Evolutionary conservation across 2,113 vertebrate genomes (phyloP).

Genomic region (Anser cygnoides): DNA sequence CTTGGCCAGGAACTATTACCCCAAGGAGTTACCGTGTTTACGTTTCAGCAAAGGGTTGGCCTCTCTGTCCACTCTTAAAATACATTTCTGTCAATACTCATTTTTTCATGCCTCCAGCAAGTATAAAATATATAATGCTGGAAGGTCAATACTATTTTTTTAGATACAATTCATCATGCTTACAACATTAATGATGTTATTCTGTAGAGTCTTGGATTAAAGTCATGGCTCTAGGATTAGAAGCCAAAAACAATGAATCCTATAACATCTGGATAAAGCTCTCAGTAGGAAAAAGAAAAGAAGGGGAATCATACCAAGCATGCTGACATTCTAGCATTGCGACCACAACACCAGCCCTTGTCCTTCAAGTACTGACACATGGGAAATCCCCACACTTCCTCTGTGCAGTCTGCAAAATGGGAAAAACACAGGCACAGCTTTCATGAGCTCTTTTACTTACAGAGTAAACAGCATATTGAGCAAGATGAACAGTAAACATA

Average conservation of each 20-base stretch:
- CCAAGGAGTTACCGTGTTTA: constrained; percentile 32
- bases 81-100: constrained; percentile 30
- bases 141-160: constrained; percentile 46
- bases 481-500: constrained; percentile 52
- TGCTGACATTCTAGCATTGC: constrained; percentile 96
- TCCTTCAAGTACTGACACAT: constrained; percentile 89
- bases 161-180: constrained; percentile 42
- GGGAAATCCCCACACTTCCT: constrained; percentile 87
- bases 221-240: constrained; percentile 24
- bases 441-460: constrained; percentile 21
- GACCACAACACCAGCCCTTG: constrained; percentile 86
- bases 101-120: constrained; percentile 40
- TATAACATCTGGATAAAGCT: constrained; percentile 55
- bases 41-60: constrained; percentile 30
- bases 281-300: constrained; percentile 15
- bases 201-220: constrained; percentile 56
- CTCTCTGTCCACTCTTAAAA: constrained; percentile 31
- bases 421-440: not conserved
- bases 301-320: constrained; percentile 87
- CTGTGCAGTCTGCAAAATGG: constrained; percentile 73
- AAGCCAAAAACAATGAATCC: constrained; percentile 60
- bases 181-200: constrained; percentile 56
- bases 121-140: constrained; percentile 6
- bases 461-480: constrained; percentile 10
- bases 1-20: constrained; percentile 26